Percentiles rank a stretch among this genome's conserved stretches.
phyloP scores from a whole-genome alignment of 2,888 invertebrate species.

The Calliscelio sp. region DNA sequence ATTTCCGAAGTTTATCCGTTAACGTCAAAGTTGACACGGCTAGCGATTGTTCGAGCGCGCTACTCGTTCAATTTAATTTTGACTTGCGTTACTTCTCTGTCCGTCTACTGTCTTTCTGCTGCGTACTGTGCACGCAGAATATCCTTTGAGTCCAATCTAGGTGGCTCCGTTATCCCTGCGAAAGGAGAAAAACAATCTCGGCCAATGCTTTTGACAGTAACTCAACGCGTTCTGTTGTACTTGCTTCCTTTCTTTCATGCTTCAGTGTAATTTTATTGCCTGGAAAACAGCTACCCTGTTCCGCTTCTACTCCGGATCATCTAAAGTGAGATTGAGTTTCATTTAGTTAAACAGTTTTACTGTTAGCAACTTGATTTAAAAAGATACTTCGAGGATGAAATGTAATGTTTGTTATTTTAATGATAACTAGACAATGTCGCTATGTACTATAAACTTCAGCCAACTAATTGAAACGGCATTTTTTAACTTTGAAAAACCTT shows the following conservation, averaged over 20 bases:
- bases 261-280: constrained; percentile 53
- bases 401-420: no score
- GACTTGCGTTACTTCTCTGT: constrained; percentile 29
- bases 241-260: constrained; percentile 46
- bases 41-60: constrained; percentile 14
- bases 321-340: constrained; percentile 57
- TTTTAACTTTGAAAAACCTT: no score
- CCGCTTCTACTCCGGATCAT: constrained; percentile 41
- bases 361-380: no score
- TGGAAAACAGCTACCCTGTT: constrained; percentile 27
- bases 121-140: constrained; percentile 32
- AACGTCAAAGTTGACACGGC: no score
- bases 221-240: constrained; percentile 39
- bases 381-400: no score
- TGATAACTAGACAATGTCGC: no score
- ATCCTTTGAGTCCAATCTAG: constrained; percentile 43
- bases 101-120: constrained; percentile 12
- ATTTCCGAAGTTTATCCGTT: constrained; percentile 19
- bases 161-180: constrained; percentile 36
- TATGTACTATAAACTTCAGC: no score
- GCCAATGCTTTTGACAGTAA: constrained; percentile 52
- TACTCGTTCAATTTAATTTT: constrained; percentile 30
- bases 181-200: constrained; percentile 41
- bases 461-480: no score
- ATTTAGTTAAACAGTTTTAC: constrained; percentile 50